These are phyloP conservation scores for Hypomesus transpacificus DNA, from an alignment of 2,113 vertebrate species.

Conservation along the genomic window DNA sequence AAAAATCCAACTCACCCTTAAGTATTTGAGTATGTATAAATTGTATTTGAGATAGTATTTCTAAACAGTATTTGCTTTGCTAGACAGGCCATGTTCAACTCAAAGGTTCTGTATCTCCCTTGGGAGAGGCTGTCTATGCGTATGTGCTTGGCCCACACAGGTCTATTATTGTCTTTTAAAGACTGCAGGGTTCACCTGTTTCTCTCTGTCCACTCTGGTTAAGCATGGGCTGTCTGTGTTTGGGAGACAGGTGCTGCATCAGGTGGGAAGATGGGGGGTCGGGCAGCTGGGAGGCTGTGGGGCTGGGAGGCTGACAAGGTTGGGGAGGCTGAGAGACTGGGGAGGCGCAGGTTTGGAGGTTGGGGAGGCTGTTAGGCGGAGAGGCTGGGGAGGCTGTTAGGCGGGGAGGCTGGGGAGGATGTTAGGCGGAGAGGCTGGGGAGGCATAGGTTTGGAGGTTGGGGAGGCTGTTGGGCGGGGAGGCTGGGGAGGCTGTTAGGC, in stretches of 20 bases:
- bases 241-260: conserved; percentile 32
- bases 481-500: conserved; percentile 15
- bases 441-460: conserved; percentile 42
- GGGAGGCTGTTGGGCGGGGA: not conserved
- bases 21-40: too few relatives aligned
- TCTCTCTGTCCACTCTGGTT: conserved; percentile 51
- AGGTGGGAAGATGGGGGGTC: conserved; percentile 36
- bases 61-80: conserved; percentile 32
- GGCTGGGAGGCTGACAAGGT: conserved; percentile 4
- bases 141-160: conserved; percentile 64
- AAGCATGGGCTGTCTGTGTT: conserved; percentile 47
- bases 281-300: conserved; percentile 5
- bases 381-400: not conserved
- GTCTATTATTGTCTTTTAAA: conserved; percentile 73
- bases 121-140: conserved; percentile 67
- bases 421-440: conserved; percentile 13
- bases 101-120: conserved; percentile 35
- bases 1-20: too few relatives aligned
- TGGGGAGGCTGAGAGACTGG: conserved; percentile 9
- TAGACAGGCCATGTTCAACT: conserved; percentile 9
- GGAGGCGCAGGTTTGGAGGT: conserved; percentile 9
- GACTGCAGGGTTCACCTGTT: conserved; percentile 61
- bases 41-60: too few relatives aligned
- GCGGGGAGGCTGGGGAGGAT: not conserved
- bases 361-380: not conserved